Conservation (phyloP, 2,113 vertebrate species). For the Litocranius walleri region DNA sequence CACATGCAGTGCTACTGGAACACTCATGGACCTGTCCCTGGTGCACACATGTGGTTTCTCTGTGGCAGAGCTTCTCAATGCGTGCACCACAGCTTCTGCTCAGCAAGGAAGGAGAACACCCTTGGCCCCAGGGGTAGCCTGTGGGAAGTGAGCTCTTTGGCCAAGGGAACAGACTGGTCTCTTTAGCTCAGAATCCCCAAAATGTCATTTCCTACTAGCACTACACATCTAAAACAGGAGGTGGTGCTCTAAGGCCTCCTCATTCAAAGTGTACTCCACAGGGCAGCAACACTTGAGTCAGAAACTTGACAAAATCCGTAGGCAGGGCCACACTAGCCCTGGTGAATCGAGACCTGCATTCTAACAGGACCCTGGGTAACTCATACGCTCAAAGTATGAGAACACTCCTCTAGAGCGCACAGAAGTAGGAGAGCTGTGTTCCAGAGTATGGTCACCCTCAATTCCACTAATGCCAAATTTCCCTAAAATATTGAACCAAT, state of each 20-base stretch:
- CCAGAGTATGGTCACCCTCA: background rate
- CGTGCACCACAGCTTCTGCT: background rate
- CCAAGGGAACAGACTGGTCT: background rate
- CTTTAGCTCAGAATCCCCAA: background rate
- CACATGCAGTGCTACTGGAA: background rate
- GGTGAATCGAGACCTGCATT: background rate
- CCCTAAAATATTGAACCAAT: background rate
- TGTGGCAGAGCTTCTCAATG: rapidly evolving
- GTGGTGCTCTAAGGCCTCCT: background rate
- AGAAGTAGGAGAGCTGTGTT: background rate
- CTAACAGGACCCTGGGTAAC: background rate
- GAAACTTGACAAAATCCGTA: background rate
- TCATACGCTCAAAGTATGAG: background rate
- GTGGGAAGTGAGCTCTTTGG: background rate
- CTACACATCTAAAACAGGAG: background rate
- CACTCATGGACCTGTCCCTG: background rate
- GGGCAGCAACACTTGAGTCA: background rate
- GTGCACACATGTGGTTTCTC: background rate
- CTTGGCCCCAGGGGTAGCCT: background rate
- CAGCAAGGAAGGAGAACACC: background rate
- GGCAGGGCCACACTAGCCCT: background rate
- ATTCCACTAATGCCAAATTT: background rate
- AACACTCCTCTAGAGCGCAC: background rate
- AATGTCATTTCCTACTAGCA: background rate
- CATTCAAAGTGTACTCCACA: background rate